These are phyloP conservation scores for Podiceps cristatus DNA, from an alignment of 2,113 vertebrate genomes.

Conservation along the genomic window DNA sequence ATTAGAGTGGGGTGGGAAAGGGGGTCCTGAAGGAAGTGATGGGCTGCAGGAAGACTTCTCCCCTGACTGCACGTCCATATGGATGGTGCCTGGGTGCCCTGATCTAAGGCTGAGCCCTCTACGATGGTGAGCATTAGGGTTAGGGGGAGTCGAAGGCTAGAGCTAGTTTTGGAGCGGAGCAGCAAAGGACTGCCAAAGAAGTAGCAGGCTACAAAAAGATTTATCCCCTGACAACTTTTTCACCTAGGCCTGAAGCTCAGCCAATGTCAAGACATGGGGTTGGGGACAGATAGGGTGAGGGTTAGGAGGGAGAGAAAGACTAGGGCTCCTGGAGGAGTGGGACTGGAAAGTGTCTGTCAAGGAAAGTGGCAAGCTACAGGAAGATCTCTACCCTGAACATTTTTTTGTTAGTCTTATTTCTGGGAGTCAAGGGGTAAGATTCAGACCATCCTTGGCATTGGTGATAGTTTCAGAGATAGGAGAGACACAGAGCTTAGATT, in stretches of 20 bases:
- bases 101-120: background rate
- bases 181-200: background rate
- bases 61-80: background rate
- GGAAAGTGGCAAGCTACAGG: background rate
- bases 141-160: background rate
- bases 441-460: background rate
- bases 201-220: background rate
- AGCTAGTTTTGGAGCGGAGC: background rate
- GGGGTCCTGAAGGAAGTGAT: background rate
- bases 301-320: background rate
- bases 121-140: background rate
- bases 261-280: background rate
- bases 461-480: background rate
- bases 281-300: background rate
- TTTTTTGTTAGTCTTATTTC: background rate
- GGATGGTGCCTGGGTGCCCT: background rate
- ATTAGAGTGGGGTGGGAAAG: background rate
- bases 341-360: background rate
- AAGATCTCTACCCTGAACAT: background rate
- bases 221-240: background rate
- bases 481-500: background rate
- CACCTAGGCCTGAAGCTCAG: background rate
- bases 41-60: background rate
- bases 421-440: background rate
- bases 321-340: background rate